Evolutionary conservation across 2,797 vertebrate genomes (phyloP), one percentile per base, ranked within the genome.

Genomic region (Manis crassicaudata): DNA sequence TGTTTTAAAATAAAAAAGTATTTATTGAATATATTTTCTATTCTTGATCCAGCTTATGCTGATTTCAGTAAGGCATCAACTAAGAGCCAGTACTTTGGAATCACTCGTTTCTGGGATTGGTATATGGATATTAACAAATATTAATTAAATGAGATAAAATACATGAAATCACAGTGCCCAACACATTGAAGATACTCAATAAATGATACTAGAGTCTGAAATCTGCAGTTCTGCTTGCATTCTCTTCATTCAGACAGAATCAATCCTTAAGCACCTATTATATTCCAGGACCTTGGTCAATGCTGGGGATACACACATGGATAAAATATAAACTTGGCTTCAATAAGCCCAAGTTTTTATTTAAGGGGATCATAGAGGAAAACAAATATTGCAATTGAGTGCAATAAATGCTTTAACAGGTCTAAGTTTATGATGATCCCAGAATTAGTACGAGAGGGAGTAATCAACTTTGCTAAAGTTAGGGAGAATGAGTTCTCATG

Each of bases 41-140:
- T n/a, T 94, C 65, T 70, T 50, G 2, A 73, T 56, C 32, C 68
- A 62, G 27, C 10, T 54, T 77, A 70, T 54, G 35, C n/a, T 32
- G 37, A 75, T 87, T 96, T 93, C 82, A 90, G 82, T 35, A 75
- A 52, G 10, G 67, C 54, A 70, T 68, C 62, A 83, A 88, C 12
- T n/a, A 60, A 81, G 25, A 90, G 52, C n/a, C 29, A 43, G 56
- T 76, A 76, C 29, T 86, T 87, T 43, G 23, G 75, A 70, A 54
- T 56, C 29, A 77, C 21, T 18, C 54, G 13, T 67, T 76, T 60
- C 52, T 10, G 68, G 29, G 25, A 5, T 20, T 87, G 29, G 40
- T 93, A 56, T 56, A 68, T 32, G 40, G 82, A 65, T 35, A 58
- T 86, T 81, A 89, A 84, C 63, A 63, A 58, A 65, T 65, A 68